Conservation (phyloP, 2,888 invertebrate species). For the Campoplex capitator region DNA sequence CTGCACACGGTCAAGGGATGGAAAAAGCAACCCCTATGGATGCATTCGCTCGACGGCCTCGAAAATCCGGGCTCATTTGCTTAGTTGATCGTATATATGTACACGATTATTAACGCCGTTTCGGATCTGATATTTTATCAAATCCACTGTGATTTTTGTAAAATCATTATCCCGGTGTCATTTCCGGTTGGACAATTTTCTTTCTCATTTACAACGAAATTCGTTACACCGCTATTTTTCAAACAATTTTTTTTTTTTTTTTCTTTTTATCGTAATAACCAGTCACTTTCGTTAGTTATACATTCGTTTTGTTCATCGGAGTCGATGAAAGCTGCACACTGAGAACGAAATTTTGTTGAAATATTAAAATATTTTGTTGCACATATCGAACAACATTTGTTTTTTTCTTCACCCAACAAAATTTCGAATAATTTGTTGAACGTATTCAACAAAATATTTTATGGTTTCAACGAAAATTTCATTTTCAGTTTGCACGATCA, state of each 20-base stretch:
- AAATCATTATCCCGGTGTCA: background rate
- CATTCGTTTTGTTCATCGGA: background rate
- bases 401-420: no score
- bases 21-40: conserved; percentile 41
- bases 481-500: background rate
- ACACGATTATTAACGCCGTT: conserved; percentile 48
- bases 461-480: no score
- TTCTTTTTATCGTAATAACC: background rate
- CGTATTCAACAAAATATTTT: no score
- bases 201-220: background rate
- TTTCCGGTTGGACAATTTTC: background rate
- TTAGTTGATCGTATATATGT: conserved; percentile 14
- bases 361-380: no score
- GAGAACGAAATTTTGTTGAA: no score
- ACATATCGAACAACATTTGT: no score
- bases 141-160: conserved; percentile 11
- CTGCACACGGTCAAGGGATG: background rate
- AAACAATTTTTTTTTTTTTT: background rate
- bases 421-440: no score
- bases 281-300: background rate
- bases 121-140: conserved; percentile 50
- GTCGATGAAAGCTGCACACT: background rate
- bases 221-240: background rate
- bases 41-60: conserved; percentile 47
- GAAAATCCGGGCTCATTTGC: conserved; percentile 42